Evolutionary conservation across 2,113 vertebrate genomes (phyloP).

Genomic region (Thunnus maccoyii): DNA sequence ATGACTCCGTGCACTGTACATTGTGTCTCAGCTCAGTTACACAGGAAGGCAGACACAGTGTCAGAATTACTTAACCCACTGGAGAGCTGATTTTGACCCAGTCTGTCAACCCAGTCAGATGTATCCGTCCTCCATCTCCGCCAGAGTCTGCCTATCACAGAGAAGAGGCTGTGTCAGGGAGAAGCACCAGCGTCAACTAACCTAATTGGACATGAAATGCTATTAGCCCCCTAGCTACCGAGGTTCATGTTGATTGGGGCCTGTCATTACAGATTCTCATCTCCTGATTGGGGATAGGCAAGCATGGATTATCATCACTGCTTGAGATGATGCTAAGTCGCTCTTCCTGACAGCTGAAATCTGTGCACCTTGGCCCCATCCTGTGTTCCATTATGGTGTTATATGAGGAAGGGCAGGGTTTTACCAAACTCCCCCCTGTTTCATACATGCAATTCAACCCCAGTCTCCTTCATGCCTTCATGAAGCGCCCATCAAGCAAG

Average conservation of each 20-base stretch:
- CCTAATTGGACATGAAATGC: constrained; percentile 82
- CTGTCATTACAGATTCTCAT: constrained; percentile 79
- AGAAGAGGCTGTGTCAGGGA: constrained; percentile 57
- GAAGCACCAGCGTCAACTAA: constrained; percentile 61
- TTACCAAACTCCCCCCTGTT: constrained; percentile 10
- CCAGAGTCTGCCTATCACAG: constrained; percentile 57
- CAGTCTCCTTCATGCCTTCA: constrained; percentile 40
- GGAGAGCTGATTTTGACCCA: constrained; percentile 68
- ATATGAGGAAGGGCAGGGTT: constrained; percentile 19
- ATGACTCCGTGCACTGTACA: constrained; percentile 48
- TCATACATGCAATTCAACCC: not conserved
- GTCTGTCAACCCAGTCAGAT: constrained; percentile 70
- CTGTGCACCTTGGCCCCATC: constrained; percentile 51
- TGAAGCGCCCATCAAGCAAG: constrained; percentile 44
- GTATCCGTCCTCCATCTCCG: constrained; percentile 40
- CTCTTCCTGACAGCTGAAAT: constrained; percentile 43
- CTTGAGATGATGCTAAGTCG: constrained; percentile 46
- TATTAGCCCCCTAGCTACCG: constrained; percentile 72
- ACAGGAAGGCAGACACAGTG: constrained; percentile 61
- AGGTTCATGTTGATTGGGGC: constrained; percentile 76
- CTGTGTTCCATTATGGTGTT: constrained; percentile 39
- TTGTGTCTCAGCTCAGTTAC: constrained; percentile 52
- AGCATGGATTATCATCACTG: constrained; percentile 62
- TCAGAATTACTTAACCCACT: constrained; percentile 75
- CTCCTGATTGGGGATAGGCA: constrained; percentile 54